A percentile compares a stretch with the other conserved stretches of the same genome.
phyloP scores from a whole-genome alignment of 2,113 vertebrate genomes.

The Melozone crissalis region DNA sequence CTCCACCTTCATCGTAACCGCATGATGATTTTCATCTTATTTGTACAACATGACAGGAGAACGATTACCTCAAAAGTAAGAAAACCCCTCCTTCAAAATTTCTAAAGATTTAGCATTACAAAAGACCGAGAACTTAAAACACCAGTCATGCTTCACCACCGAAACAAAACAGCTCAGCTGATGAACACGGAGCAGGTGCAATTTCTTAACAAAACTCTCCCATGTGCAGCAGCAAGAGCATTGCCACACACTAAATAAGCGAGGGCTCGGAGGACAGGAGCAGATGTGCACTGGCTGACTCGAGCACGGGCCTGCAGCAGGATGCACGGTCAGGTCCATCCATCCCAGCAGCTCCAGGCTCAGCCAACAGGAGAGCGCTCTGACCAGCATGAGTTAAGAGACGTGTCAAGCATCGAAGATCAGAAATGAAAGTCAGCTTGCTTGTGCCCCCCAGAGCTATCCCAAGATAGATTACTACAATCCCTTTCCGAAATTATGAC shows the following conservation, averaged over 20 bases:
- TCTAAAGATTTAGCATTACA: neutral
- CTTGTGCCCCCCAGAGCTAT: neutral
- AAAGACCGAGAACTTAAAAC: neutral
- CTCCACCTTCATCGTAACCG: neutral
- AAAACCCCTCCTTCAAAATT: neutral
- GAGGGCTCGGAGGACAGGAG: neutral
- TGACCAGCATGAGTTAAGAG: neutral
- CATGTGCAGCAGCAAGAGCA: rapidly evolving
- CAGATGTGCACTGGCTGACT: neutral
- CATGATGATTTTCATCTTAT: neutral
- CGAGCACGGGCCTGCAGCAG: rapidly evolving
- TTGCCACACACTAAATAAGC: neutral
- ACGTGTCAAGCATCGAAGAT: neutral
- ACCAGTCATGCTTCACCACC: neutral
- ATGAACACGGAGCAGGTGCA: neutral
- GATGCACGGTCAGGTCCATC: neutral
- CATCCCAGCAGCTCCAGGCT: neutral
- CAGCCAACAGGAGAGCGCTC: neutral
- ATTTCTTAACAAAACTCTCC: neutral
- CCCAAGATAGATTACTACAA: neutral
- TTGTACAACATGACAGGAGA: neutral
- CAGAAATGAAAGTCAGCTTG: neutral
- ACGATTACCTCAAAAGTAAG: neutral
- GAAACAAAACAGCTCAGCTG: neutral
- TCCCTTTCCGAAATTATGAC: neutral